phyloP scores from a whole-genome alignment of 2,113 vertebrate species.

The Bujurquina vittata region DNA sequence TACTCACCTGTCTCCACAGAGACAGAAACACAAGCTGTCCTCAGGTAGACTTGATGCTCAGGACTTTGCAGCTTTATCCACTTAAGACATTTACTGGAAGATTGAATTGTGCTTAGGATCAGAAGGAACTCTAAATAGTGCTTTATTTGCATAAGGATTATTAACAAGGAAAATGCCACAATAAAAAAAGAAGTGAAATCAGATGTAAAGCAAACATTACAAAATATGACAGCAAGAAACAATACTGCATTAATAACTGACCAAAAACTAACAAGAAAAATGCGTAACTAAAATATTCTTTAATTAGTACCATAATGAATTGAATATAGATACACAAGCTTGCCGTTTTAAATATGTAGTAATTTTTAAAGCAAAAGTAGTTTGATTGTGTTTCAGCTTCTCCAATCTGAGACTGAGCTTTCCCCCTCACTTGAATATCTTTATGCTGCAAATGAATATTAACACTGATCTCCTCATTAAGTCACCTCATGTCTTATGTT shows the following conservation, averaged over 20 bases:
- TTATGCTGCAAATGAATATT: background rate
- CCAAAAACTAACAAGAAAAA: background rate
- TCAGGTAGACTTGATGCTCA: conserved; percentile 6
- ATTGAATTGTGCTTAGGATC: background rate
- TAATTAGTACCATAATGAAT: background rate
- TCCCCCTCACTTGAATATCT: background rate
- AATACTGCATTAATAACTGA: background rate
- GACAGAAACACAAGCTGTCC: conserved; percentile 29
- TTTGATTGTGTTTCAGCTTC: background rate
- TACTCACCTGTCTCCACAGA: conserved; percentile 39
- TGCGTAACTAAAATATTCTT: background rate
- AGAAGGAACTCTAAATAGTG: background rate
- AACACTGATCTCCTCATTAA: background rate
- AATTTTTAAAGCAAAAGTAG: background rate
- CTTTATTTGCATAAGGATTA: background rate
- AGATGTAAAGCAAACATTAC: background rate
- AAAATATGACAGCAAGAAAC: background rate
- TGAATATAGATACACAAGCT: background rate
- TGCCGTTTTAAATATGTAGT: background rate
- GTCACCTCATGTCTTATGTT: background rate
- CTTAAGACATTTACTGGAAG: background rate
- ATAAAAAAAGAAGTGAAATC: background rate
- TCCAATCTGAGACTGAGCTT: background rate
- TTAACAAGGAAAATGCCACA: background rate
- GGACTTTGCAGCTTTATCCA: background rate